Evolutionary conservation across 64 coral and sea anemone species (phyloP).

Genomic region (Pocillopora verrucosa): DNA sequence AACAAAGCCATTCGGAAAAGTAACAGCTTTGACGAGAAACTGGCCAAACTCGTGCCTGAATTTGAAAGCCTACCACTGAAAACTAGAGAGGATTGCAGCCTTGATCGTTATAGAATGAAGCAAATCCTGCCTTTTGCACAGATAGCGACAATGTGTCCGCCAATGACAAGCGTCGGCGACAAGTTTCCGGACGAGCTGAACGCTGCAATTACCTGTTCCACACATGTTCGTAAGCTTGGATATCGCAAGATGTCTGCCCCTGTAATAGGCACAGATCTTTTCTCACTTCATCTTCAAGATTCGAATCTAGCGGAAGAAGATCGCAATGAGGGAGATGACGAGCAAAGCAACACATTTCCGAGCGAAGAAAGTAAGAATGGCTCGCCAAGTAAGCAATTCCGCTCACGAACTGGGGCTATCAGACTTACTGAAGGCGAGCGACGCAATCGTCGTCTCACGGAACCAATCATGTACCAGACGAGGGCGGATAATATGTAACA

Average conservation of each 20-base stretch:
- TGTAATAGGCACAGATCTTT: neutral
- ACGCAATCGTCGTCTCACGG: neutral
- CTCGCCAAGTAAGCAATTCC: neutral
- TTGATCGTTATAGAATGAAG: constrained; percentile 28
- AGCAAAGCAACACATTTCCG: neutral
- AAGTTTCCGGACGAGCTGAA: neutral
- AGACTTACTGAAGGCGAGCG: neutral
- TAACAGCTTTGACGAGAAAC: constrained; percentile 19
- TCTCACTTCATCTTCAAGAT: neutral
- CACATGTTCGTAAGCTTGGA: neutral
- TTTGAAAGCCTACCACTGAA: constrained; percentile 22
- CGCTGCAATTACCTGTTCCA: neutral
- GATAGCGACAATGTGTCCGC: neutral
- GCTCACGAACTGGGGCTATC: neutral
- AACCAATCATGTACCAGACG: neutral
- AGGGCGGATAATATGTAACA: constrained; percentile 2
- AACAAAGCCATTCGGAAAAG: constrained; percentile 13
- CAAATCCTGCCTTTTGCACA: constrained; percentile 8
- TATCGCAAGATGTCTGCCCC: constrained; percentile 15
- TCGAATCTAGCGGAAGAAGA: neutral
- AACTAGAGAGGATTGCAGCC: constrained; percentile 11
- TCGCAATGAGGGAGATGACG: neutral
- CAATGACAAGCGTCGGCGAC: neutral
- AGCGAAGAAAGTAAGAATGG: neutral
- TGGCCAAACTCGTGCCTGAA: neutral